Evolutionary conservation across 2,888 invertebrate species (phyloP), one percentile per base, ranked within the genome.

Genomic region (Sussaba pulchella): DNA sequence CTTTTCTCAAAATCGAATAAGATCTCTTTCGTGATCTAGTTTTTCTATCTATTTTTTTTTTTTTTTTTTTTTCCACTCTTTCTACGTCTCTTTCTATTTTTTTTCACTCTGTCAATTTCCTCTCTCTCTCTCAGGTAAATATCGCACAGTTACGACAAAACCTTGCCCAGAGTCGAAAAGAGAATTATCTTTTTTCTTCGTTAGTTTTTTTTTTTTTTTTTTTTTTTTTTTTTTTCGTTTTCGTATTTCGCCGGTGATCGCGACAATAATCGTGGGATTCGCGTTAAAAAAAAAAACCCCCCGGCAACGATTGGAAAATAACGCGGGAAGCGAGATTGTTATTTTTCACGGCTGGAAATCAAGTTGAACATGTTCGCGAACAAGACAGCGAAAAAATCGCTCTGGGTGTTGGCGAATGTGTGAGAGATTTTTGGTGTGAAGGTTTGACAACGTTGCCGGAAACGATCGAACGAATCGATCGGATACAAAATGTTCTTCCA

Each of bases 1-100:
- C 90, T 45, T 91, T 90, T 70, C 88, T 91, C 57, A 91, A 91
- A 81, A 90, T 91, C 75, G 92, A 89, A 82, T 89, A 86, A n/a
- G 84, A 69, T 78, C 52, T 47, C 50, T 24, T 39, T n/a, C n/a
- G n/a, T n/a, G n/a, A n/a, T n/a, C n/a, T n/a, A n/a, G n/a, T n/a
- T n/a, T n/a, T n/a, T n/a, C n/a, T n/a, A n/a, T n/a, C n/a, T n/a
- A n/a, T n/a, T n/a, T n/a, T n/a, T n/a, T n/a, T n/a, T n/a, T n/a
- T n/a, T n/a, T n/a, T n/a, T n/a, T n/a, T n/a, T n/a, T n/a, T n/a
- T n/a, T n/a, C 31, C 47, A 24, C 1, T 26, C 26, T 26, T 26
- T 52, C 24, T 52, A 24, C 26, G n/a, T 52, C 52, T 52, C 52
- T 52, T 39, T 39, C 52, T n/a, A n/a, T n/a, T n/a, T n/a, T n/a